Conservation (phyloP, 2,113 vertebrate species). For the Coracopsis vasa region DNA sequence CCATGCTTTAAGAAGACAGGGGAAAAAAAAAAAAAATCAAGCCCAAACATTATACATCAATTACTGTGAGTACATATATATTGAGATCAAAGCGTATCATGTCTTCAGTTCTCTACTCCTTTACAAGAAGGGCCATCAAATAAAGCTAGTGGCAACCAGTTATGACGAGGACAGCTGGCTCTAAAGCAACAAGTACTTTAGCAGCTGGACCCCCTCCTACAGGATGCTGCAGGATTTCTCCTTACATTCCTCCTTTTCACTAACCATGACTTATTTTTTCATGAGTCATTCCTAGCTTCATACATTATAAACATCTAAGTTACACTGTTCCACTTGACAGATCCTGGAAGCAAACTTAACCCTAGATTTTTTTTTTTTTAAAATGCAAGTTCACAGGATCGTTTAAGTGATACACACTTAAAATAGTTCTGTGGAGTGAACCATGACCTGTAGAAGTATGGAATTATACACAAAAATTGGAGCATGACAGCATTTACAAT, state of each 20-base stretch:
- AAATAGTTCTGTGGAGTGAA: not conserved
- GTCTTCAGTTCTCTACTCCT: not conserved
- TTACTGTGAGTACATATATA: not conserved
- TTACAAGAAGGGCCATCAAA: not conserved
- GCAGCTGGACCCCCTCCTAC: not conserved
- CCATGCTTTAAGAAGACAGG: slow-evolving; percentile 63
- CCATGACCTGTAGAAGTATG: not conserved
- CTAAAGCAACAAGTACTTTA: not conserved
- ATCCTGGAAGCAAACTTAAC: not conserved
- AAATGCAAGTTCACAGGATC: not conserved
- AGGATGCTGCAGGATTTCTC: not conserved
- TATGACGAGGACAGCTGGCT: not conserved
- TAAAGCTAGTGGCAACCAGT: not conserved
- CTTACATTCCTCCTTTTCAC: not conserved
- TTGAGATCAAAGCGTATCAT: not conserved
- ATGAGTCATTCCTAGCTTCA: not conserved
- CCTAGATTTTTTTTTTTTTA: not conserved
- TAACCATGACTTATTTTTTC: not conserved
- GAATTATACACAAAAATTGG: not conserved
- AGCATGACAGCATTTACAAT: not conserved
- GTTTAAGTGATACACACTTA: not conserved
- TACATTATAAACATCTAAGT: not conserved
- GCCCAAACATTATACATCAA: not conserved
- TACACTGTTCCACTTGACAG: not conserved
- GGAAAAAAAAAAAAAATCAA: not conserved